Evolutionary conservation across 1,140 invertebrate species (phyloP).

Genomic region (Branchinecta lindahli): DNA sequence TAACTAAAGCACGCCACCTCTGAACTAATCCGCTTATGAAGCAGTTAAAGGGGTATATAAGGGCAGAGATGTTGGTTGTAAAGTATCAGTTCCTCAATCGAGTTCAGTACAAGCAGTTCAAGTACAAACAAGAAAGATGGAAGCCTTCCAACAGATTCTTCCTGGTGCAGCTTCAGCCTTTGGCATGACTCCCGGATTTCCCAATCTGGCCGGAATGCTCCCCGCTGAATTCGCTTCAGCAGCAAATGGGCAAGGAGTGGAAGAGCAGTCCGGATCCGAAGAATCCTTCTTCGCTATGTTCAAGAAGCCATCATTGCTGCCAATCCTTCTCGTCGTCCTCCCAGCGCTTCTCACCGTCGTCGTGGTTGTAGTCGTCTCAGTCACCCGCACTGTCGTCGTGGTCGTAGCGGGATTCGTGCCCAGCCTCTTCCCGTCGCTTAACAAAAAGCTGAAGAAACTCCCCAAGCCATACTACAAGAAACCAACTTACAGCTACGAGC

Average conservation of each 20-base stretch:
- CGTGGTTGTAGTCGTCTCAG: background rate
- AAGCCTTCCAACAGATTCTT: too few species aligned
- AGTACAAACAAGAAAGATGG: too few species aligned
- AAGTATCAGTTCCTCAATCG: conserved; percentile 1
- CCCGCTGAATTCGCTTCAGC: too few species aligned
- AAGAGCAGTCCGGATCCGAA: background rate
- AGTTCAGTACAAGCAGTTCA: conserved; percentile 24
- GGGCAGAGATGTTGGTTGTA: background rate
- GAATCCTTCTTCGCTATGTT: background rate
- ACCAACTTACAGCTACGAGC: background rate
- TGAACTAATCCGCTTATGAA: too few species aligned
- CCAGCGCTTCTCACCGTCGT: background rate
- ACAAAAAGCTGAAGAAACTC: background rate
- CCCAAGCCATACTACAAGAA: background rate
- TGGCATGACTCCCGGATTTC: too few species aligned
- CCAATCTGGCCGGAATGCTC: too few species aligned
- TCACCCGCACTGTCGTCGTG: background rate
- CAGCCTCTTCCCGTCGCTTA: background rate
- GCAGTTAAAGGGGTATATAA: too few species aligned
- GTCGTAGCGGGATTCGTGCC: background rate
- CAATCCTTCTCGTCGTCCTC: background rate
- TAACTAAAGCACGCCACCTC: too few species aligned
- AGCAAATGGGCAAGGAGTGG: too few species aligned
- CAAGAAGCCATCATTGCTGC: background rate
- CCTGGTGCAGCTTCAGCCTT: too few species aligned